A percentile compares a stretch with the other conserved stretches of the same genome.
These are phyloP conservation scores for Anorthoa munda DNA, from an alignment of 2,888 invertebrate genomes.

Conservation along the genomic window DNA sequence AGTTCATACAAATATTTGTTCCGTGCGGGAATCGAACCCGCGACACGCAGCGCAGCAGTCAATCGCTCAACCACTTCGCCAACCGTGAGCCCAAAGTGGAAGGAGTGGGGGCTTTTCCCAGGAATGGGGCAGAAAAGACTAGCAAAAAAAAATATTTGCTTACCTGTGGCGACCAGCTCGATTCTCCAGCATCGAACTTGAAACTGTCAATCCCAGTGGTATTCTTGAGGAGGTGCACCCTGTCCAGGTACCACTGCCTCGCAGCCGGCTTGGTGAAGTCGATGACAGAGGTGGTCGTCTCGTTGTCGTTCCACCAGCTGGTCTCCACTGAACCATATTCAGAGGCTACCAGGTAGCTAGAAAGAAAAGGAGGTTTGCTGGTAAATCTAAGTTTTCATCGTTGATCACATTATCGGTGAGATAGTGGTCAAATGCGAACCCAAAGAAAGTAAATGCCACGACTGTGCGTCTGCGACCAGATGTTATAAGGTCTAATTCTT, in stretches of 20 bases:
- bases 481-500: too few relatives aligned
- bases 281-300: conserved; percentile 90
- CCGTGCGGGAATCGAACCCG: too few relatives aligned
- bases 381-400: background rate
- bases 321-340: conserved; percentile 87
- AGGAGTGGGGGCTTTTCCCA: too few relatives aligned
- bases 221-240: conserved; percentile 88
- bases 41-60: too few relatives aligned
- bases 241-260: conserved; percentile 90
- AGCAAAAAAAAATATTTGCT: too few relatives aligned
- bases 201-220: conserved; percentile 93
- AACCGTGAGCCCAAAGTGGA: too few relatives aligned
- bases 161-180: conserved; percentile 92
- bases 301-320: conserved; percentile 90
- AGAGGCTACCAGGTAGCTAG: conserved; percentile 87
- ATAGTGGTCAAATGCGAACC: too few relatives aligned
- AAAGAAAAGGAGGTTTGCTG: background rate
- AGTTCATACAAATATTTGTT: too few relatives aligned
- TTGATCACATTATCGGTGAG: background rate
- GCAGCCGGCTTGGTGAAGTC: conserved; percentile 94
- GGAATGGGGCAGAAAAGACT: too few relatives aligned
- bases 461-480: too few relatives aligned
- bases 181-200: conserved; percentile 96
- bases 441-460: too few relatives aligned
- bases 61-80: too few relatives aligned